These are phyloP conservation scores for Ips typographus DNA, from an alignment of 1,140 invertebrate species.

Conservation along the genomic window DNA sequence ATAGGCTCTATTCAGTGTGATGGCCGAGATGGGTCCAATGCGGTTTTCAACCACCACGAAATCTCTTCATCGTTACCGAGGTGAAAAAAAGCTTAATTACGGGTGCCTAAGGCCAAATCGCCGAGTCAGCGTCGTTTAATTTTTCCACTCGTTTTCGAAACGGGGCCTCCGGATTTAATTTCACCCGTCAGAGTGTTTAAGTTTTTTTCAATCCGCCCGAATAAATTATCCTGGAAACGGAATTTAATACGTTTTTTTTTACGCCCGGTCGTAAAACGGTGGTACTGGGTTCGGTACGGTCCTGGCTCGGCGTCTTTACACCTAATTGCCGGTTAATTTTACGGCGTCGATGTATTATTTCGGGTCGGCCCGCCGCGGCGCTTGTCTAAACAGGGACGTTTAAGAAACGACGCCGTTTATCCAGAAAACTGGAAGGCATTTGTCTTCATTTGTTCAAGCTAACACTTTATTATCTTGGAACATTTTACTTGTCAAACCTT, in stretches of 20 bases:
- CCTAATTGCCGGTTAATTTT: conserved; percentile 33
- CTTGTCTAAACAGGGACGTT: conserved; percentile 30
- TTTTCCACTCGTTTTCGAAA: conserved; percentile 7
- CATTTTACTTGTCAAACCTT: background rate
- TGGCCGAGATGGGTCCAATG: background rate
- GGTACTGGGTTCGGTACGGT: background rate
- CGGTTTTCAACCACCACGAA: background rate
- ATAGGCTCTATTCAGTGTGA: too few species aligned
- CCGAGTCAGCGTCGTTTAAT: conserved; percentile 15
- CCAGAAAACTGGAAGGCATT: conserved; percentile 19
- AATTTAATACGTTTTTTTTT: conserved; percentile 11
- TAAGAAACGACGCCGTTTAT: conserved; percentile 20
- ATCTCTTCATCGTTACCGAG: conserved; percentile 4
- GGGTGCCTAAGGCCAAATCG: conserved; percentile 1
- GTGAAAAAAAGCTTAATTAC: conserved; percentile 11
- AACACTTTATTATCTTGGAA: background rate
- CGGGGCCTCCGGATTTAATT: conserved; percentile 9
- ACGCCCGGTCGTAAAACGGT: conserved; percentile 2
- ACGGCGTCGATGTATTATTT: conserved; percentile 32
- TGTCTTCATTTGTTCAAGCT: conserved; percentile 16
- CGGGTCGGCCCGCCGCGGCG: conserved; percentile 20
- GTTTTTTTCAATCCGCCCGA: conserved; percentile 9
- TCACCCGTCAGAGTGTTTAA: conserved; percentile 21
- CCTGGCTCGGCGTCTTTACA: conserved; percentile 25
- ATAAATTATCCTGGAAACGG: conserved; percentile 16